These are phyloP conservation scores for Cyclura pinguis DNA, from an alignment of 2,797 vertebrate species.

Conservation along the genomic window DNA sequence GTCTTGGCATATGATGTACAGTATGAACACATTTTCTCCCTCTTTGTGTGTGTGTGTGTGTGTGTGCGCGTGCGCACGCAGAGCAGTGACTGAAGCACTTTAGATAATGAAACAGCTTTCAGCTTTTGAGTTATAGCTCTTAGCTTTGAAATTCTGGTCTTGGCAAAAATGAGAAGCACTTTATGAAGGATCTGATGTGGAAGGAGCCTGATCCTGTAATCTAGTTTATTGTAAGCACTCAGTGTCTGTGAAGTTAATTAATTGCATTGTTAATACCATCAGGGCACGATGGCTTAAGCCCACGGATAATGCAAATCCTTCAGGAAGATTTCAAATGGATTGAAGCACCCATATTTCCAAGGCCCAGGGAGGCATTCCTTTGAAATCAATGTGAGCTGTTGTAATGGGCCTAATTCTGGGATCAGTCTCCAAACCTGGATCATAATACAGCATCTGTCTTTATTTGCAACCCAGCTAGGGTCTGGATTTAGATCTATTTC, in stretches of 20 bases:
- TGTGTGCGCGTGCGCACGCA: rapidly evolving
- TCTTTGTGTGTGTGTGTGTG: not conserved
- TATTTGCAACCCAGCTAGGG: not conserved
- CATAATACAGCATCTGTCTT: not conserved
- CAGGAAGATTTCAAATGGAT: not conserved
- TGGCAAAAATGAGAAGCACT: not conserved
- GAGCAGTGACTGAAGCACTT: not conserved
- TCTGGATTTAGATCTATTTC: not conserved
- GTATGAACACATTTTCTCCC: not conserved
- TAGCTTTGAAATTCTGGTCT: not conserved
- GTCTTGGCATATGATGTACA: not conserved
- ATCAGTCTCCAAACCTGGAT: not conserved
- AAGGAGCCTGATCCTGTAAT: not conserved
- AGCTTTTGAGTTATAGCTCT: not conserved
- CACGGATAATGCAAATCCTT: not conserved
- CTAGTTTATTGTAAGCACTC: not conserved
- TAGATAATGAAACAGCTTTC: not conserved
- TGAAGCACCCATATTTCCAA: not conserved
- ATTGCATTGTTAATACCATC: slow-evolving; percentile 7
- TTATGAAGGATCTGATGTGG: not conserved
- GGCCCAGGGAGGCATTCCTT: not conserved
- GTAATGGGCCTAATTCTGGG: not conserved
- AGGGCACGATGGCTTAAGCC: not conserved
- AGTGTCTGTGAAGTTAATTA: slow-evolving; percentile 19
- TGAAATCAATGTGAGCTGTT: not conserved